Base-by-base conservation (phyloP, 2,113 vertebrate genomes). In the Psettodes erumei region DNA sequence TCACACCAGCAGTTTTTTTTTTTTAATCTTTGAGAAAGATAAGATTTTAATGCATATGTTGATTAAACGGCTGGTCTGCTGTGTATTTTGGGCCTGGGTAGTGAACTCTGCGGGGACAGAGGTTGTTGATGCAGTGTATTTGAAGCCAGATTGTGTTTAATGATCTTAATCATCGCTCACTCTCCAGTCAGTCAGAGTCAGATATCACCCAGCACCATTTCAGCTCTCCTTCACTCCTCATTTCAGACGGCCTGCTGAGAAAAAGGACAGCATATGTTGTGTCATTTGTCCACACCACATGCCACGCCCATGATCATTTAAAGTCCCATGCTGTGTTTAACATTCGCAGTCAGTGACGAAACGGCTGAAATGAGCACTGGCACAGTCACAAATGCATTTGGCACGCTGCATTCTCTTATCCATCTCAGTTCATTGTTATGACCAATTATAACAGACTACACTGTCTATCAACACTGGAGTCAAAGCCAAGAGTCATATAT, bases 251-350 rank as follows among this genome's bases (percentile, higher is more conserved):
- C 83, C 75, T 38, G 78, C 69, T 5, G 47, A 69, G 53, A 70
- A 42, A 58, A 42, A 58, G 42, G 59, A 30, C 55, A 79, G 56
- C 90, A 86, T 91, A 86, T 88, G 89, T 74, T 75, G 66, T 5
- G 43, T 91, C 89, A 84, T 89, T 91, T 91, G 91, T 70, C 85
- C 54, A n/a, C 72, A 2, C 84, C 85, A 88, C 84, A 84, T 79
- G 84, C 71, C 80, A 71, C 81, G 10, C 60, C 81, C 83, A 76
- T 53, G 62, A 72, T 67, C 73, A 72, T 84, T 71, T 77, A 77
- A 61, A 83, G 43, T 67, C 58, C 40, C 50, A 50, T 27, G 66
- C 75, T 47, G 63, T 64, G 63, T 79, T 77, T 81, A 77, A 86
- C 86, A 61, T 88, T 82, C 83, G 51, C 69, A 75, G 74, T 42